Conservation (phyloP, 2,888 invertebrate genomes). For the Dorcus parallelipipedus region DNA sequence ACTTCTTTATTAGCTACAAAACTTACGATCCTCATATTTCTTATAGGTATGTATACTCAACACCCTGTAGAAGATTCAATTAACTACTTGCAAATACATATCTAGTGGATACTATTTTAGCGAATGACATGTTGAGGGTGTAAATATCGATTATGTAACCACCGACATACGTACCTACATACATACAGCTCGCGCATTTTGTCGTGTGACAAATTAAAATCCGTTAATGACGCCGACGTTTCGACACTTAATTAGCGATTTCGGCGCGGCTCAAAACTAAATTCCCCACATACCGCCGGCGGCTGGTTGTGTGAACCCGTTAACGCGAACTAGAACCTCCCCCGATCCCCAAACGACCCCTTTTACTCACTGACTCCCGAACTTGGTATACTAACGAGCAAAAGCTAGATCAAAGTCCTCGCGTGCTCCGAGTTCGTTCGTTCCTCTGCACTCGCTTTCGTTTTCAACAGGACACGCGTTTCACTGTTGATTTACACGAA, state of each 20-base stretch:
- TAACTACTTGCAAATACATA: too few relatives aligned
- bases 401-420: slow-evolving; percentile 25
- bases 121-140: too few relatives aligned
- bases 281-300: slow-evolving; percentile 25
- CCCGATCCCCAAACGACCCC: slow-evolving; percentile 24
- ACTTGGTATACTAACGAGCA: slow-evolving; percentile 25
- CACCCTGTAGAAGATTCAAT: too few relatives aligned
- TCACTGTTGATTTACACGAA: not conserved
- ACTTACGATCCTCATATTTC: too few relatives aligned
- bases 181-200: not conserved
- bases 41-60: too few relatives aligned
- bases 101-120: too few relatives aligned
- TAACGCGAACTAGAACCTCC: slow-evolving; percentile 22
- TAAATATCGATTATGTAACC: too few relatives aligned
- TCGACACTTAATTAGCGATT: slow-evolving; percentile 7
- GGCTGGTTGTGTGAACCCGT: slow-evolving; percentile 26
- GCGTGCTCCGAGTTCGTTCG: not conserved
- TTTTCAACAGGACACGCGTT: too few relatives aligned
- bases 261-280: slow-evolving; percentile 24
- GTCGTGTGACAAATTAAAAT: slow-evolving; percentile 3
- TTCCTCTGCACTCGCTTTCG: not conserved
- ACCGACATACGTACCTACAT: too few relatives aligned
- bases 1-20: too few relatives aligned
- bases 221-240: slow-evolving; percentile 1
- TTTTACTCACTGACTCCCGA: slow-evolving; percentile 13